A percentile compares a stretch with the other conserved stretches of the same genome.
Evolutionary conservation across 2,888 invertebrate genomes (phyloP).

Genomic region (Odiellus spinosus): DNA sequence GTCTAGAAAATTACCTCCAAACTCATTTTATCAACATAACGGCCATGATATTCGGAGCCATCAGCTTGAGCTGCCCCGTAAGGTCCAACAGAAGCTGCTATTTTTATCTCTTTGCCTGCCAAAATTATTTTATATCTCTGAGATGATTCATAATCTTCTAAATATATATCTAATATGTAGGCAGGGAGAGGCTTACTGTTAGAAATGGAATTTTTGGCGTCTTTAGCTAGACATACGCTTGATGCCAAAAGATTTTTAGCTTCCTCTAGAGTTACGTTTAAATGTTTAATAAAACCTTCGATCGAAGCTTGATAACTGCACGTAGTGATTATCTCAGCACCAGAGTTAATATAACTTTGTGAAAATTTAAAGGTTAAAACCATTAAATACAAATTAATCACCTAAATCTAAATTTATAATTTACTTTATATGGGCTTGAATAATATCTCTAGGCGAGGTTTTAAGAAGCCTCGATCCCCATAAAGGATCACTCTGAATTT

Average conservation of each 20-base stretch:
- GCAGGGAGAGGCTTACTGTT: not conserved
- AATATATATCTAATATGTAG: not conserved
- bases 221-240: slow-evolving; percentile 55
- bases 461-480: too few species aligned
- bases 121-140: not conserved
- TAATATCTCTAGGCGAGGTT: too few species aligned
- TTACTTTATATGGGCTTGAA: too few species aligned
- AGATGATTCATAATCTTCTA: too few species aligned
- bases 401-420: too few species aligned
- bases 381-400: too few species aligned
- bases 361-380: too few species aligned
- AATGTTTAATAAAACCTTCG: slow-evolving; percentile 53
- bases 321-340: slow-evolving; percentile 70
- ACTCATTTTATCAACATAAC: slow-evolving; percentile 30
- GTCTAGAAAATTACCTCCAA: slow-evolving; percentile 17
- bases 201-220: slow-evolving; percentile 33
- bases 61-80: slow-evolving; percentile 81
- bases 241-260: slow-evolving; percentile 53
- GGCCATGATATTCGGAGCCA: slow-evolving; percentile 84
- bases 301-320: slow-evolving; percentile 75
- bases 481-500: too few species aligned
- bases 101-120: slow-evolving; percentile 35
- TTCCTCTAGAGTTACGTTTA: slow-evolving; percentile 48
- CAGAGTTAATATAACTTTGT: slow-evolving; percentile 44
- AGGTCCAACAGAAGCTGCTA: slow-evolving; percentile 81